Evolutionary conservation across 2,113 vertebrate genomes (phyloP), one percentile per base, ranked within the genome.

Genomic region (Lichenostomus cassidix): DNA sequence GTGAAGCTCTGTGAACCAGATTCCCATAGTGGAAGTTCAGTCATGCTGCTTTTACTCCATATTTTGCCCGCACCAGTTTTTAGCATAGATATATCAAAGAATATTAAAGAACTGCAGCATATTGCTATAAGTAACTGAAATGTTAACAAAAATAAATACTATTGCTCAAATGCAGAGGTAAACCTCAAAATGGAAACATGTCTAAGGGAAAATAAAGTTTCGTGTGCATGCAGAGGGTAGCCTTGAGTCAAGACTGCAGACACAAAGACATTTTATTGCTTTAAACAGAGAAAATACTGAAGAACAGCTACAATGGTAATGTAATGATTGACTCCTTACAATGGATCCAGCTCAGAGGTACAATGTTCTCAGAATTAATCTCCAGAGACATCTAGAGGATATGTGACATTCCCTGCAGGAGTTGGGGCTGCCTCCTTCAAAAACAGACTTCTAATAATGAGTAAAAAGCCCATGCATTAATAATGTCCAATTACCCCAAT

Each of bases 341-440:
- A 9, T n/a, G 42, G 33, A 83, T 91, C 39, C 50, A 83, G 14
- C 65, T 87, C 50, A 62, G 62, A 81, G 35, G 92, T 92, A 29
- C 3, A 82, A 7, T 77, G 67, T 85, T 73, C 42, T 84, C 83
- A 73, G 77, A 94, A 83, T 82, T 94, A 96, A 95, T 91, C 84
- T 92, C 84, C 78, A 58, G 87, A 92, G 87, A 83, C 46, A 91
- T 95, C 84, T 80, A 89, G 70, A 92, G 58, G 65, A 73, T 89
- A 42, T 59, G 59, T 85, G 55, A 44, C 70, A 41, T 95, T 83
- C 42, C 33, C 27, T 90, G 63, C 10, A 65, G 78, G 62, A 83
- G 42, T 47, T 73, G 20, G 29, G 73, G 33, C 31, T 68, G 12
- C 70, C 28, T 94, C 35, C 68, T 89, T 87, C 67, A 60, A 15